phyloP scores from a whole-genome alignment of 2,113 vertebrate genomes.

The Dolichallabes microphthalmus region DNA sequence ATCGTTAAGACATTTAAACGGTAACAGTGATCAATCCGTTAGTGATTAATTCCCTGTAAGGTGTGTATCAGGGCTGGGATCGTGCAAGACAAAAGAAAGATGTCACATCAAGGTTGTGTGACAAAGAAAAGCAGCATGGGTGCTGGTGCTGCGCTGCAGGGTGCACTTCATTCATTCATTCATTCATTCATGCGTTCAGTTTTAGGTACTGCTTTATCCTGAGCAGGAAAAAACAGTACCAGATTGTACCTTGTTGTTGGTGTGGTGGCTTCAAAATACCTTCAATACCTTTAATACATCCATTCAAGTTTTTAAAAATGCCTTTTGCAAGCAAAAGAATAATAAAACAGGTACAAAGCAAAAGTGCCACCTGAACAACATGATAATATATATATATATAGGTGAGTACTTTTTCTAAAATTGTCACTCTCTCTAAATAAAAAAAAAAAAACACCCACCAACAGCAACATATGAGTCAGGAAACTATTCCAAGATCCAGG shows the following conservation, averaged over 20 bases:
- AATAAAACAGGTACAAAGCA: not conserved
- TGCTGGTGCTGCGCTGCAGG: not conserved
- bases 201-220: not conserved
- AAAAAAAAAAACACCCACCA: too few species aligned
- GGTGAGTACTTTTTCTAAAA: not conserved
- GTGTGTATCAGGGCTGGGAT: constrained; percentile 6
- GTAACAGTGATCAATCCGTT: not conserved
- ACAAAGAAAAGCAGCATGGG: not conserved
- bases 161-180: not conserved
- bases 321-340: not conserved
- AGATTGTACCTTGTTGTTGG: not conserved
- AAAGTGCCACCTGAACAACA: not conserved
- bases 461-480: not conserved
- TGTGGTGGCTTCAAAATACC: not conserved
- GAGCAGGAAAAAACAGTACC: not conserved
- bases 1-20: not conserved
- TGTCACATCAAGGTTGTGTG: not conserved
- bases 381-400: too few species aligned
- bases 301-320: not conserved
- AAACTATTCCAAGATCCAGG: not conserved
- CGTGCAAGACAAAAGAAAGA: not conserved
- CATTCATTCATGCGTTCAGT: not conserved
- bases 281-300: not conserved
- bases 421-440: too few species aligned
- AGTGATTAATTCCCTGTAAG: not conserved